Evolutionary conservation across 1,140 invertebrate species (phyloP).

Genomic region (Hermetia illucens): DNA sequence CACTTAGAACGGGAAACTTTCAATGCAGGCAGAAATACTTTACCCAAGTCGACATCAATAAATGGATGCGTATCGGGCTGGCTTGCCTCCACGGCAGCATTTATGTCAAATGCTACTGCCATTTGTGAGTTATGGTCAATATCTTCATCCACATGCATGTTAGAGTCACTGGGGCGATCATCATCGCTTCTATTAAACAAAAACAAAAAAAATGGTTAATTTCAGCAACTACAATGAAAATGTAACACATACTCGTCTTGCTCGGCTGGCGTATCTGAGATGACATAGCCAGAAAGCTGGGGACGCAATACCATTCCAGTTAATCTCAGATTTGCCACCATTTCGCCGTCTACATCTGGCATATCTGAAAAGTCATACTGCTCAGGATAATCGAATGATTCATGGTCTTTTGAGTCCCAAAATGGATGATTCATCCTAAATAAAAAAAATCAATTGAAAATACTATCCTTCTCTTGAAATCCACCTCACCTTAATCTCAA

Average conservation of each 20-base stretch:
- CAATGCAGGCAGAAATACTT: too few species aligned
- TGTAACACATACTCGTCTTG: constrained; percentile 5
- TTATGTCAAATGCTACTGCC: constrained; percentile 25
- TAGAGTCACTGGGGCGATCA: constrained; percentile 3
- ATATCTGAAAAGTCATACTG: constrained; percentile 11
- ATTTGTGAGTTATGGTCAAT: constrained; percentile 2
- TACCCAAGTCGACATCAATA: constrained; percentile 14
- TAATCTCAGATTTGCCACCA: constrained; percentile 4
- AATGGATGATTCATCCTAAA: constrained; percentile 19
- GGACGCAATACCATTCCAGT: constrained; percentile 15
- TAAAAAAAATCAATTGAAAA: too few species aligned
- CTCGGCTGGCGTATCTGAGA: constrained; percentile 21
- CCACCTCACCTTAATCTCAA: constrained; percentile 12
- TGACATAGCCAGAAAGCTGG: constrained; percentile 20
- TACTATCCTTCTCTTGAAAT: too few species aligned
- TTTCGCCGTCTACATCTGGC: not conserved
- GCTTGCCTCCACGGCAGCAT: constrained; percentile 25
- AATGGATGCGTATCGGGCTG: constrained; percentile 14
- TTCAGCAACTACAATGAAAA: too few species aligned
- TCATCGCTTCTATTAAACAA: too few species aligned
- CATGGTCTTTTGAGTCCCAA: constrained; percentile 13
- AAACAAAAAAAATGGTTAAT: not conserved
- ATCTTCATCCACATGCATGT: not conserved
- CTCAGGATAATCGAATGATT: not conserved
- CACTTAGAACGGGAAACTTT: too few species aligned